Conservation (phyloP, 2,113 vertebrate species). For the Scalopus aquaticus region DNA sequence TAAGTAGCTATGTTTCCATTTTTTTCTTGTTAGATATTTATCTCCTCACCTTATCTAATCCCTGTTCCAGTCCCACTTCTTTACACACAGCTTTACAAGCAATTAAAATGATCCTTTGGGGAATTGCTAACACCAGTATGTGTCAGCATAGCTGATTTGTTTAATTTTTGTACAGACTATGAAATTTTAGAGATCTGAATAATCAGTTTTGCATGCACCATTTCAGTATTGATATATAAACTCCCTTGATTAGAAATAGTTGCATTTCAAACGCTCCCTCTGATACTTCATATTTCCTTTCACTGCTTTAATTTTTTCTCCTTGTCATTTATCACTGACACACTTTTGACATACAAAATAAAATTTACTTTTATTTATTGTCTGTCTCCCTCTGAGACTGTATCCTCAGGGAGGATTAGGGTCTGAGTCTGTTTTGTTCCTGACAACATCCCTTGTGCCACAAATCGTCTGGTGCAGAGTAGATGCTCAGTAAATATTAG, state of each 20-base stretch:
- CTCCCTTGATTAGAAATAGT: neutral
- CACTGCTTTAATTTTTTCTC: neutral
- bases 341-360: neutral
- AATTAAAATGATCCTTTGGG: neutral
- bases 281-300: neutral
- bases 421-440: neutral
- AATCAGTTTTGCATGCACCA: neutral
- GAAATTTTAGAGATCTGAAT: neutral
- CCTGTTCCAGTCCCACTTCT: too few species aligned
- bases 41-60: neutral
- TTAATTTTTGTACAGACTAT: neutral
- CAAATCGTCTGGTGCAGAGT: neutral
- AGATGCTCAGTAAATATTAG: neutral
- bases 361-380: neutral
- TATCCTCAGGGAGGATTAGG: neutral
- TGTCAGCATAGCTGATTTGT: neutral
- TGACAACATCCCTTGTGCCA: neutral
- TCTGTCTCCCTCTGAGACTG: neutral
- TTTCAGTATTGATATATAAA: neutral
- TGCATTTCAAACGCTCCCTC: neutral
- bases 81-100: neutral
- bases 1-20: neutral
- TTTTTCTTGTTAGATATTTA: neutral
- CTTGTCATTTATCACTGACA: neutral
- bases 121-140: neutral